A percentile compares a stretch with the other conserved stretches of the same genome.
Evolutionary conservation across 2,797 vertebrate genomes (phyloP).

Genomic region (Anomalospiza imberbis): DNA sequence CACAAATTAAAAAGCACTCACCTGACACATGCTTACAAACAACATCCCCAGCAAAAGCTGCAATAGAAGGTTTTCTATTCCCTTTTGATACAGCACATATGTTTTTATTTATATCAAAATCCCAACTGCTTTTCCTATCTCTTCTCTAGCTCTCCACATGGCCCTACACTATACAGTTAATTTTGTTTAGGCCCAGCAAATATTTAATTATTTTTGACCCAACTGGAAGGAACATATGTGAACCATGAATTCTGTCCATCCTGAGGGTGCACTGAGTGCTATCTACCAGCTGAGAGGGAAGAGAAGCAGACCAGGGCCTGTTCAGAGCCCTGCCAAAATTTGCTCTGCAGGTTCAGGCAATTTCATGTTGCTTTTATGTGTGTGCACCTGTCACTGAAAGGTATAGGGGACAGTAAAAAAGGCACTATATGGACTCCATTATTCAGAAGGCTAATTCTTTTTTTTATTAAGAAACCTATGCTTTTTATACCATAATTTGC

Average conservation of each 20-base stretch:
- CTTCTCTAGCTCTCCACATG: background rate
- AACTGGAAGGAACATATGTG: rapidly evolving
- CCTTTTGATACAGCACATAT: background rate
- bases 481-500: too few relatives aligned
- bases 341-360: background rate
- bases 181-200: background rate
- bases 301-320: background rate
- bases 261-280: background rate
- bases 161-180: background rate
- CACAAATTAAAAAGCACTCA: background rate
- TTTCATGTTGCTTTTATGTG: background rate
- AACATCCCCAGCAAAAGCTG: background rate
- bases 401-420: too few relatives aligned
- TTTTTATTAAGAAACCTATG: too few relatives aligned
- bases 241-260: background rate
- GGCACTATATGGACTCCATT: too few relatives aligned
- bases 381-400: background rate
- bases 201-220: background rate
- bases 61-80: background rate
- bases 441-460: too few relatives aligned
- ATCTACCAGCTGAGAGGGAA: background rate
- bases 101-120: background rate
- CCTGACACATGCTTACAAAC: background rate
- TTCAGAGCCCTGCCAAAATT: background rate
- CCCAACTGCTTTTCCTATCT: background rate